Conservation (phyloP, 2,797 vertebrate genomes). For the Poeciliopsis infans region DNA sequence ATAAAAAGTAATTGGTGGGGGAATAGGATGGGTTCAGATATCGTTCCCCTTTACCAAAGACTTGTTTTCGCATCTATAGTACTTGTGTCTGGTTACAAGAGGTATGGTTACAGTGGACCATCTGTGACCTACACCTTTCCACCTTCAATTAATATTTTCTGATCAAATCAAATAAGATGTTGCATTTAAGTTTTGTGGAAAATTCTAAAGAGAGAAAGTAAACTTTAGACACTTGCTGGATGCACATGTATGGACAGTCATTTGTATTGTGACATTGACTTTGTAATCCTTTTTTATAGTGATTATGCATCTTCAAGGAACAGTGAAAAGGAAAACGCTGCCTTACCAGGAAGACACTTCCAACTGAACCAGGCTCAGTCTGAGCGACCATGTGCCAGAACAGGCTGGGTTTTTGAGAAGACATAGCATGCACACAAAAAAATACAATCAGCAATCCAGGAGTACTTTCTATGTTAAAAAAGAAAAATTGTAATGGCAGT, state of each 20-base stretch:
- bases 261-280: not conserved
- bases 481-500: too few relatives aligned
- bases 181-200: not conserved
- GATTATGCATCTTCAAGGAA: not conserved
- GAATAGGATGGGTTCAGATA: not conserved
- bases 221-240: not conserved
- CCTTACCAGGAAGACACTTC: not conserved
- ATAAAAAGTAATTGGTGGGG: not conserved
- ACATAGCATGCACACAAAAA: not conserved
- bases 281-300: not conserved
- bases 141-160: not conserved
- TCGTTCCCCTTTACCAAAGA: not conserved
- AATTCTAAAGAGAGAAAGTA: not conserved
- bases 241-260: not conserved
- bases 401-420: not conserved
- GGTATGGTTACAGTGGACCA: not conserved
- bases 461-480: not conserved
- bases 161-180: not conserved
- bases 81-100: not conserved
- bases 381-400: not conserved
- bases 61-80: not conserved
- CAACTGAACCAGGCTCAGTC: not conserved
- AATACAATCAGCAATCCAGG: not conserved
- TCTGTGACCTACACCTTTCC: not conserved
- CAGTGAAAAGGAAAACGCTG: not conserved